Evolutionary conservation across 2,797 vertebrate genomes (phyloP), one percentile per base, ranked within the genome.

Genomic region (Melanotaenia trifasciata): DNA sequence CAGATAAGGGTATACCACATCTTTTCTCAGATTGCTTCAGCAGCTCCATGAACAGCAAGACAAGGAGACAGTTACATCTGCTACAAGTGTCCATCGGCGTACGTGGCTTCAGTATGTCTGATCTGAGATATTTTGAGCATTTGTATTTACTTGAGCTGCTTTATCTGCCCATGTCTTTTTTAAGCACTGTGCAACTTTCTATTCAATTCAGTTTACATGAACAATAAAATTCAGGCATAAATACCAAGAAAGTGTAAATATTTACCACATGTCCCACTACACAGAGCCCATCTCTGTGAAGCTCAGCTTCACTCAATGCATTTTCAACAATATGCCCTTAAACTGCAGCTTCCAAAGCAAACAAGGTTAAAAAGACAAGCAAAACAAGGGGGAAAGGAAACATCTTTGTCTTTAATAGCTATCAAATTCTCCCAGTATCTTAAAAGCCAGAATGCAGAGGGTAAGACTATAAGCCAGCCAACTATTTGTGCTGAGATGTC

Each of bases 1-100:
- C 86, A 89, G 87, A 91, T 87, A 90, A 87, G 80, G 73, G 65
- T 50, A 72, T 76, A 87, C 83, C 78, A 35, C 40, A 72, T 72
- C 67, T 64, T 61, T 70, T 61, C 74, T 79, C 66, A 59, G 80
- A 89, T 84, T 72, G 76, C 78, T 72, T 84, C 76, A 30, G 9
- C 61, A 50, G 72, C 76, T 66, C 47, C 16, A 22, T 62, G 50
- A 69, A 74, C 72, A 59, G 70, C 63, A 76, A 54, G 64, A 76
- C 69, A 58, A 24, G 47, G 47, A 80, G 71, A 74, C 72, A 59
- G 75, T 71, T 78, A 74, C 81, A 70, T 18, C 1, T 20, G 4
- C 43, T 45, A 18, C 2, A 5, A 73, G 61, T 78, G 70, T 71
- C 73, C 66, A 66, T 78, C 71, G 51, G 68, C 58, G 79, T 61